Base-by-base conservation (phyloP, 2,113 vertebrate species). In the Plotosus lineatus region DNA sequence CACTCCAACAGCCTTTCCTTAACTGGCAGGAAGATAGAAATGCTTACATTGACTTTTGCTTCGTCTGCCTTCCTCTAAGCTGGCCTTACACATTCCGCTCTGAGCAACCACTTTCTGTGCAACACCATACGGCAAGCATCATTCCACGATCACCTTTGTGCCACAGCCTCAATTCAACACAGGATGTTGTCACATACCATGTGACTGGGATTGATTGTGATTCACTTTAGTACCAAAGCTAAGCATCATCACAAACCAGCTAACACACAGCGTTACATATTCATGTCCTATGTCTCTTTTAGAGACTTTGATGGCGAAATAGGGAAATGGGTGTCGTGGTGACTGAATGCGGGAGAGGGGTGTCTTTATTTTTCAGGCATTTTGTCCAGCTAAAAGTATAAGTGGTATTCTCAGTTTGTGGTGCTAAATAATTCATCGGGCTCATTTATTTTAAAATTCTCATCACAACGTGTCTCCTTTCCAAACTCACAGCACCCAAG, bases 341-440 rank as follows among this genome's bases (percentile, higher is more conserved):
- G 53, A 72, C 78, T n/a, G 85, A 63, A 4, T 0, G 3, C 40
- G 68, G 85, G 61, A 53, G 3, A 40, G 68, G 85, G 61, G 60
- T n/a, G 42, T 63, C 48, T 1, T 85, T 66, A 77, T 80, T 88
- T 86, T 87, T 88, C 53, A 83, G 79, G 82, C 84, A 61, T 77
- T 88, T 76, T 88, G 86, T 86, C 80, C 77, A 78, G 83, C 82
- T 87, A 89, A 91, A 92, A 90, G 88, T 84, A 28, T 84, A 38
- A 78, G 81, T 87, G 89, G 88, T 91, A 89, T 92, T 91, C 89
- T 90, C 90, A 90, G 92, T 93, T 93, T 93, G 92, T 92, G 90
- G 31, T 31, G 81, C 76, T 93, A 87, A 93, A 93, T 93, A 91
- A 93, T 93, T 92, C 81, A 93, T 65, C 46, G 50, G 80, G 84